Evolutionary conservation across 2,888 invertebrate genomes (phyloP), one percentile per base, ranked within the genome.

Genomic region (Galeruca laticollis): DNA sequence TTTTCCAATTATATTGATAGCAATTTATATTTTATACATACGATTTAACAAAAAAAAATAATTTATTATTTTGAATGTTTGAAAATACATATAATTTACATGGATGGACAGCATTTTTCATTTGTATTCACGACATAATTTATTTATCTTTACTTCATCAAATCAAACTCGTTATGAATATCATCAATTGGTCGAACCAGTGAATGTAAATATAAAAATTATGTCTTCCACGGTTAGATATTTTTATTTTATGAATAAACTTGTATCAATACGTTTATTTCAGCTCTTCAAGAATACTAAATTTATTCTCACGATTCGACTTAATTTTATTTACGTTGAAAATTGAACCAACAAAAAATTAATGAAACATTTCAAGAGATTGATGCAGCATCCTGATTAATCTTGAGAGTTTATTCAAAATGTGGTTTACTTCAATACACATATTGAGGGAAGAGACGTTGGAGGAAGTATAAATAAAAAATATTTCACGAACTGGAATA

Each of bases 221-320:
- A 47, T 47, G 15, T 18, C 18, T 43, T 47, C 18, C 47, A 18
- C 47, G 47, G 47, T 47, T 15, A 47, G 18, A 8, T 15, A 47
- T 47, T 18, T 47, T 47, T 18, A 15, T 47, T 18, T 47, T 18
- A 47, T 18, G 18, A 47, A 47, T 0, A 47, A 15, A 15, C 47
- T 47, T 47, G 6, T 47, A 47, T 18, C 47, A 47, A 47, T 47
- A 47, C 47, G 18, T 1, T 47, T 18, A 0, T 47, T 47, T 9
- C 9, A 47, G 6, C 15, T 47, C 18, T 47, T 47, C 47, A 18
- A 15, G 18, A 47, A 9, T 47, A 47, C 9, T 15, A n/a, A 47
- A 47, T 47, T 47, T 47, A 47, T 47, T 47, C 47, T 15, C 47
- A 47, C 47, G 47, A 47, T 47, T 47, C 15, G 47, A 47, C 9